These are phyloP conservation scores for Myripristis jacobus DNA, from an alignment of 2,797 vertebrate genomes.

Conservation along the genomic window DNA sequence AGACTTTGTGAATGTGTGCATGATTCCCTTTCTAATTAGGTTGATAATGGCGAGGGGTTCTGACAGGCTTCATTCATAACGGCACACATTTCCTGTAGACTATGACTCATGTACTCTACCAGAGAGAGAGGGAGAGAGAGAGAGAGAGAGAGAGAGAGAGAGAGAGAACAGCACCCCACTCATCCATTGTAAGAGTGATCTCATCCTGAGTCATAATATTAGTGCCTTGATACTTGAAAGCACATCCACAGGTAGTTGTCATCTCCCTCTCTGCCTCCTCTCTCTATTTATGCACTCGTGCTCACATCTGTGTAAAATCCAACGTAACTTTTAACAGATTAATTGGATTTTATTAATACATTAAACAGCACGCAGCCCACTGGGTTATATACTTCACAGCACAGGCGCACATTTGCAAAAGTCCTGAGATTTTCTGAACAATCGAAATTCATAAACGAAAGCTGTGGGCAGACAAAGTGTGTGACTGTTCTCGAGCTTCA, in stretches of 20 bases:
- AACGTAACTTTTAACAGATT: conserved; percentile 7
- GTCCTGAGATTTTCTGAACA: conserved; percentile 11
- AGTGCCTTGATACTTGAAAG: conserved; percentile 61
- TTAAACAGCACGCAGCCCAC: background rate
- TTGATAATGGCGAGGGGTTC: conserved; percentile 36
- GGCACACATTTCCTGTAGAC: conserved; percentile 53
- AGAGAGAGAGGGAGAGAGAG: conserved; percentile 44
- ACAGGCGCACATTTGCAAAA: background rate
- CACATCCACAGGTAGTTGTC: conserved; percentile 46
- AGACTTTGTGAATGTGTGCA: conserved; percentile 37
- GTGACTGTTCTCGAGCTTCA: conserved; percentile 13
- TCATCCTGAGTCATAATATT: conserved; percentile 80
- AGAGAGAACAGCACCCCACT: conserved; percentile 51
- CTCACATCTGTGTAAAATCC: background rate
- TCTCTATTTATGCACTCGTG: background rate
- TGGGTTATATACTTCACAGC: background rate
- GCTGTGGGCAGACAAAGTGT: conserved; percentile 29
- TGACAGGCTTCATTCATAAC: conserved; percentile 76
- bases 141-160: conserved; percentile 44
- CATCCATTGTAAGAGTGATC: conserved; percentile 70
- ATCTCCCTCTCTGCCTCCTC: conserved; percentile 33
- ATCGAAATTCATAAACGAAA: conserved; percentile 22
- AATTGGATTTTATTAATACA: background rate
- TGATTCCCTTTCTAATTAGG: conserved; percentile 57
- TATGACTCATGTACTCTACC: conserved; percentile 67